Base-by-base conservation (phyloP, 2,888 invertebrate genomes). In the Apamea crenata region DNA sequence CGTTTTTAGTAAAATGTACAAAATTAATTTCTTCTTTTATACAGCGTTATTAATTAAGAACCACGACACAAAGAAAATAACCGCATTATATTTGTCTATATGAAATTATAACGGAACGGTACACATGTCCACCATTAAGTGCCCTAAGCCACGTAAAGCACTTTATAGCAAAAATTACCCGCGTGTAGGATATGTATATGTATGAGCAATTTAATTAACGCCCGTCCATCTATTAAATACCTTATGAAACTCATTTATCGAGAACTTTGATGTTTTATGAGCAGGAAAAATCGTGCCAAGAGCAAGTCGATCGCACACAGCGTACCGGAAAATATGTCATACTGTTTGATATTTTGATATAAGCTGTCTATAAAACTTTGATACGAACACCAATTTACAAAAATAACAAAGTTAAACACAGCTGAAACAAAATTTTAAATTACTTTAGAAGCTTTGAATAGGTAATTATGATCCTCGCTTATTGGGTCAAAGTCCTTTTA, bases 241-340 rank as follows among this genome's bases (percentile, higher is more conserved):
- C 68, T 50, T 80, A 50, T 59, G 21, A 59, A 66, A 61, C 36
- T 61, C 29, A 66, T 82, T 50, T 77, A 84, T 81, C 61, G 47
- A 75, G 69, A 77, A 74, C 84, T 86, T 86, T 86, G 78, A 87
- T 85, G 79, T 79, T 85, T 79, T 87, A 84, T 72, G 74, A 77
- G 53, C 67, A 79, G 67, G 78, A 77, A 74, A 85, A 84, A 72
- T 74, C 82, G 88, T 88, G 86, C 82, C 88, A 87, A 89, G 83
- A 87, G 71, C 84, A 80, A 81, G 82, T 84, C 59, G 16, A 79
- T 59, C 67, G 29, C 29, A 29, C 56, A 44, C 68, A 74, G 16
- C 36, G 29, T 53, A 53, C 59, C 66, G 59, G 32, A 73, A 76
- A 82, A 83, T 63, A 76, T 65, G 32, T 74, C 65, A 14, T 56